Conservation (phyloP, 2,797 vertebrate genomes). For the Siniperca obscura region DNA sequence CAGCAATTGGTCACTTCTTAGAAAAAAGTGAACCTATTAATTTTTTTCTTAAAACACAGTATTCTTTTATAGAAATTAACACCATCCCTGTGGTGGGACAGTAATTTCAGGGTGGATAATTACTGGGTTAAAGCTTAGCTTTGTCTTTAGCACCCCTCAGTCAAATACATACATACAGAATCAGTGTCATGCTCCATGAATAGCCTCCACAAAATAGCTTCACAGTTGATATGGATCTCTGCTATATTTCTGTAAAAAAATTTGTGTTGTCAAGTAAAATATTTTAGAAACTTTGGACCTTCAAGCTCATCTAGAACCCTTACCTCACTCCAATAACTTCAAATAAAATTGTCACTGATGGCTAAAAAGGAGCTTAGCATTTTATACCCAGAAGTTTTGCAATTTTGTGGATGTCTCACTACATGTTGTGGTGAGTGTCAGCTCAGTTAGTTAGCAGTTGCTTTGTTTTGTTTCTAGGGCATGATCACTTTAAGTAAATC, state of each 20-base stretch:
- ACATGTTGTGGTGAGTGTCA: too few relatives aligned
- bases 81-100: slow-evolving; percentile 2
- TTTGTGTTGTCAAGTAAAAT: too few relatives aligned
- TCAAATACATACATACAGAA: neutral
- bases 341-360: too few relatives aligned
- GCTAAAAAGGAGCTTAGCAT: too few relatives aligned
- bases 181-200: slow-evolving; percentile 12
- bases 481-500: neutral
- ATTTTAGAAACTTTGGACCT: too few relatives aligned
- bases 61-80: slow-evolving; percentile 2
- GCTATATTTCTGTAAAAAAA: too few relatives aligned
- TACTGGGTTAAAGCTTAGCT: neutral
- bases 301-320: too few relatives aligned
- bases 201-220: neutral
- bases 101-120: slow-evolving; percentile 8
- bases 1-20: slow-evolving; percentile 1
- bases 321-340: too few relatives aligned
- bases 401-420: too few relatives aligned
- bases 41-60: neutral
- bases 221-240: neutral
- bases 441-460: too few relatives aligned
- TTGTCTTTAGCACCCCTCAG: neutral
- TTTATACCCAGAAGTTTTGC: too few relatives aligned
- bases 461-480: too few relatives aligned
- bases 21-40: neutral